Evolutionary conservation across 2,888 invertebrate species (phyloP).

Genomic region (Lithodes maja): DNA sequence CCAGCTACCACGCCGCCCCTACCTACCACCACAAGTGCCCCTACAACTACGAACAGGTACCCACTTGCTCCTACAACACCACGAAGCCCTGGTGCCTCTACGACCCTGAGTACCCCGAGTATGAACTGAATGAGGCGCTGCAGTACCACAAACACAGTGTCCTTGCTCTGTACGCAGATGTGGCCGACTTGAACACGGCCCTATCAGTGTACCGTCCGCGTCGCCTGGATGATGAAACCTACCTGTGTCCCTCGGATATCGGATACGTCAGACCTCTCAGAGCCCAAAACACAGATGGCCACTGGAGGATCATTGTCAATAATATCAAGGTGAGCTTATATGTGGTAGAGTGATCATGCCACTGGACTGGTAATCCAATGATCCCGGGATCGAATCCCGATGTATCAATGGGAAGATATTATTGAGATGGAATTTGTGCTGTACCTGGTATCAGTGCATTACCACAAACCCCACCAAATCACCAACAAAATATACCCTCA

Average conservation of each 20-base stretch:
- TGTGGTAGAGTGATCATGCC: too few species aligned
- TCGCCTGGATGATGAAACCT: conserved; percentile 67
- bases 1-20: not conserved
- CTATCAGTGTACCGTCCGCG: conserved; percentile 71
- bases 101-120: conserved; percentile 54
- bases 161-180: conserved; percentile 70
- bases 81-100: conserved; percentile 65
- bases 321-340: conserved; percentile 67
- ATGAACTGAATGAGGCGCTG: conserved; percentile 66
- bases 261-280: conserved; percentile 71
- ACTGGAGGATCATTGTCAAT: conserved; percentile 72
- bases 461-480: too few species aligned
- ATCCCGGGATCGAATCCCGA: too few species aligned
- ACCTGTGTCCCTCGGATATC: conserved; percentile 71
- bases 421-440: too few species aligned
- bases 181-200: conserved; percentile 69
- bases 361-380: too few species aligned
- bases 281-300: conserved; percentile 71
- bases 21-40: conserved; percentile 15
- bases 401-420: too few species aligned
- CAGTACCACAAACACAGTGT: conserved; percentile 52
- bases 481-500: too few species aligned
- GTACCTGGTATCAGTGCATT: too few species aligned
- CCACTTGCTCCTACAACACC: conserved; percentile 70
- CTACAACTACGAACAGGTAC: conserved; percentile 55